These are phyloP conservation scores for Cygnus buccinator DNA, from an alignment of 2,113 vertebrate genomes.

Conservation along the genomic window DNA sequence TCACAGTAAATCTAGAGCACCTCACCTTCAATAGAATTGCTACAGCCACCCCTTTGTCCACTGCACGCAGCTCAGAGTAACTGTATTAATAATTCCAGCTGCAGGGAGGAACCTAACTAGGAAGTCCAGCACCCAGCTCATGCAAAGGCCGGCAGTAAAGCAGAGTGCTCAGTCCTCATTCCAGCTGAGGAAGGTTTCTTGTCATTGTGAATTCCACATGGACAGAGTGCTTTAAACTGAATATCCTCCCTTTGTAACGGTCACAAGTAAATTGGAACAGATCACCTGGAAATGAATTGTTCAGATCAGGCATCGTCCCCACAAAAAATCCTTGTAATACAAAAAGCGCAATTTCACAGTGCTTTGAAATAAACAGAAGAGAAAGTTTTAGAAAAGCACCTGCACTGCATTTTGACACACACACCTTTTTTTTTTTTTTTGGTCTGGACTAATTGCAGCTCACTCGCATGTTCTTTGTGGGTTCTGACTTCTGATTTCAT, in stretches of 20 bases:
- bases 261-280: slow-evolving; percentile 38
- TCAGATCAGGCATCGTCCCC: slow-evolving; percentile 12
- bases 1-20: not conserved
- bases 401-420: not conserved
- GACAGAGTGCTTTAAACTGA: slow-evolving; percentile 12
- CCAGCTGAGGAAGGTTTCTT: not conserved
- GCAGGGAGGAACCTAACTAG: not conserved
- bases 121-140: not conserved
- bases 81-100: not conserved
- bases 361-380: slow-evolving; percentile 53
- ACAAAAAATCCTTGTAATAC: not conserved
- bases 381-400: slow-evolving; percentile 44
- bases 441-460: not conserved
- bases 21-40: not conserved
- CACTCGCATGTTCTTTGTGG: not conserved
- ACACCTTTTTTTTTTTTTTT: not conserved
- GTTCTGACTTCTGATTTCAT: not conserved
- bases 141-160: not conserved
- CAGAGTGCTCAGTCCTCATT: rapidly evolving
- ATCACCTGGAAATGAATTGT: slow-evolving; percentile 4
- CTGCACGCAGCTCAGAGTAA: not conserved
- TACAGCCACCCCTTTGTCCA: not conserved
- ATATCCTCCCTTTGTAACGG: slow-evolving; percentile 1
- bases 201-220: not conserved
- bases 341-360: not conserved